Evolutionary conservation across 30 jellyfish, hydroid and myxozoan genomes (phyloP).

Genomic region (Clytia hemisphaerica): DNA sequence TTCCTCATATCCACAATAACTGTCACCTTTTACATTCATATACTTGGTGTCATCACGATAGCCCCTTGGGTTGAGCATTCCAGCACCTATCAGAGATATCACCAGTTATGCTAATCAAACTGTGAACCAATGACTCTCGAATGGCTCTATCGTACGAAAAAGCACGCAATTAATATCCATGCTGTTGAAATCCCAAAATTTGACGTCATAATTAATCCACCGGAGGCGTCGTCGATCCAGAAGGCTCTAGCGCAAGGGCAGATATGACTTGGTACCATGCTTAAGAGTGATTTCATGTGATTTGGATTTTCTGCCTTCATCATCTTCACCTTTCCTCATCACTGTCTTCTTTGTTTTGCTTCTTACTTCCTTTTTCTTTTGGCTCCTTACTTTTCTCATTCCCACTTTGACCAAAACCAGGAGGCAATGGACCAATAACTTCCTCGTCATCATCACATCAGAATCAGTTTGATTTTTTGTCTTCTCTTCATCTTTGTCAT

Average conservation of each 20-base stretch:
- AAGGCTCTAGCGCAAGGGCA: slow-evolving; percentile 88
- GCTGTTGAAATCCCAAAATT: slow-evolving; percentile 91
- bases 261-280: slow-evolving; percentile 80
- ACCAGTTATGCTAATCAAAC: slow-evolving; percentile 77
- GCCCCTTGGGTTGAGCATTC: slow-evolving; percentile 92
- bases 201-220: slow-evolving; percentile 86
- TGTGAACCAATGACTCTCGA: slow-evolving; percentile 74
- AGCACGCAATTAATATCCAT: slow-evolving; percentile 70
- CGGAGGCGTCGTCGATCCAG: slow-evolving; percentile 92
- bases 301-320: slow-evolving; percentile 51
- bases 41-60: slow-evolving; percentile 87
- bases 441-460: slow-evolving; percentile 52
- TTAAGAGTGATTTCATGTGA: slow-evolving; percentile 69
- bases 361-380: too few species aligned
- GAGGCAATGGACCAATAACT: slow-evolving; percentile 73
- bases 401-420: too few species aligned
- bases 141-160: slow-evolving; percentile 65
- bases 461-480: slow-evolving; percentile 2
- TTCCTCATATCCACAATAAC: slow-evolving; percentile 92
- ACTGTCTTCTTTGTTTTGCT: too few species aligned
- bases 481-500: neutral
- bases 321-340: too few species aligned
- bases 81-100: slow-evolving; percentile 69
- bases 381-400: neutral
- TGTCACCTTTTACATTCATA: slow-evolving; percentile 95